A percentile compares a stretch with the other conserved stretches of the same genome.
Evolutionary conservation across 2,113 vertebrate species (phyloP).

Genomic region (Psammodynastes pulverulentus): DNA sequence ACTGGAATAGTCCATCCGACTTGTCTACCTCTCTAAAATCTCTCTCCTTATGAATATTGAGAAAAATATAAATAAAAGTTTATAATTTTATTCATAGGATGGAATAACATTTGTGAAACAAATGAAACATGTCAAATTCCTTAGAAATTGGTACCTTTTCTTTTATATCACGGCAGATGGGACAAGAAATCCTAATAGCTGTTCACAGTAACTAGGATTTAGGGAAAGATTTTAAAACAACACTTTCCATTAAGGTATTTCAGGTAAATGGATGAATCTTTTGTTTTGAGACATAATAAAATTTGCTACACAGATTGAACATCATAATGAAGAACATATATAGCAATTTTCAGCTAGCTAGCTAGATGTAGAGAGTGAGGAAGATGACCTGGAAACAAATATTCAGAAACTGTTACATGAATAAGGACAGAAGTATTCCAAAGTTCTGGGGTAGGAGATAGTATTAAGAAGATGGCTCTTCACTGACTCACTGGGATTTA

Average conservation of each 20-base stretch:
- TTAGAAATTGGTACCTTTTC: neutral
- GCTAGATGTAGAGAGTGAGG: neutral
- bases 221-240: neutral
- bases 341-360: neutral
- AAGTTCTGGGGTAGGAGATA: neutral
- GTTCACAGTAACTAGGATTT: neutral
- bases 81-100: neutral
- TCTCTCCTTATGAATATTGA: neutral
- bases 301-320: neutral
- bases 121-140: neutral
- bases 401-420: neutral
- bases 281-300: neutral
- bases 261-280: neutral
- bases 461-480: neutral
- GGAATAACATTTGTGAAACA: neutral
- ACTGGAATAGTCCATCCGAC: neutral
- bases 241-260: neutral
- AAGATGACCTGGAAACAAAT: neutral
- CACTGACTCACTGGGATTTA: neutral
- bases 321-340: neutral
- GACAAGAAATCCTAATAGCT: neutral
- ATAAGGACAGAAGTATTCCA: neutral
- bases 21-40: neutral
- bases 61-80: neutral
- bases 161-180: neutral